phyloP scores from a whole-genome alignment of 2,113 vertebrate genomes.

The Corythornis madagascariensis region DNA sequence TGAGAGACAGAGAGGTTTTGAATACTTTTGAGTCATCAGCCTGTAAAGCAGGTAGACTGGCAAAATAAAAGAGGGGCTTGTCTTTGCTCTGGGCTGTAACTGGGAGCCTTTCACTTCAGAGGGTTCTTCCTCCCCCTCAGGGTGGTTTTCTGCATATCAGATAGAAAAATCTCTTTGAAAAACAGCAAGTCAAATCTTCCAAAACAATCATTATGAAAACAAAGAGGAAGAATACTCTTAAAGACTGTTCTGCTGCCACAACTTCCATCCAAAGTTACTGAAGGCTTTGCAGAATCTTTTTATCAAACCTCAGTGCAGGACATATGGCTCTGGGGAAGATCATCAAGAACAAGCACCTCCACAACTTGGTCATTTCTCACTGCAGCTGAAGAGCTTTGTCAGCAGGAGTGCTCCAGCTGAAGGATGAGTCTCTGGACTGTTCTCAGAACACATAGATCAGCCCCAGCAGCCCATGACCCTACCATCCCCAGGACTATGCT shows the following conservation, averaged over 20 bases:
- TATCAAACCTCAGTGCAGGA: background rate
- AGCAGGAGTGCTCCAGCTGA: background rate
- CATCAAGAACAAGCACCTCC: background rate
- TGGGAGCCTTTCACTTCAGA: slow-evolving; percentile 44
- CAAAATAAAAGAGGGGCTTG: slow-evolving; percentile 38
- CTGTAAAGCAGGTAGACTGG: slow-evolving; percentile 18
- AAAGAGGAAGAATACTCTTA: slow-evolving; percentile 4
- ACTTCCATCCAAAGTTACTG: background rate
- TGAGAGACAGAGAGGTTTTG: background rate
- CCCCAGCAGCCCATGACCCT: background rate
- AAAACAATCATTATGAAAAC: slow-evolving; percentile 42
- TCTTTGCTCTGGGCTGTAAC: slow-evolving; percentile 8
- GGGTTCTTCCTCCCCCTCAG: slow-evolving; percentile 47
- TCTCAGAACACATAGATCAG: too few relatives aligned
- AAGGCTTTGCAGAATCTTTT: background rate
- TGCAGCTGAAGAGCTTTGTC: background rate
- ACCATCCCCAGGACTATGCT: background rate
- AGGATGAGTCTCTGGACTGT: background rate
- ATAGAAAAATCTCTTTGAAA: slow-evolving; percentile 62
- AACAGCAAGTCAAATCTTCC: slow-evolving; percentile 30
- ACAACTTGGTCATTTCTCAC: background rate
- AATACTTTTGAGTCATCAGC: slow-evolving; percentile 21
- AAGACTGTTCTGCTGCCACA: background rate
- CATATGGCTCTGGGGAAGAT: background rate
- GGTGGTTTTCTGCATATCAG: slow-evolving; percentile 45